Conservation (phyloP, 2,888 invertebrate species). For the Brenthis ino region DNA sequence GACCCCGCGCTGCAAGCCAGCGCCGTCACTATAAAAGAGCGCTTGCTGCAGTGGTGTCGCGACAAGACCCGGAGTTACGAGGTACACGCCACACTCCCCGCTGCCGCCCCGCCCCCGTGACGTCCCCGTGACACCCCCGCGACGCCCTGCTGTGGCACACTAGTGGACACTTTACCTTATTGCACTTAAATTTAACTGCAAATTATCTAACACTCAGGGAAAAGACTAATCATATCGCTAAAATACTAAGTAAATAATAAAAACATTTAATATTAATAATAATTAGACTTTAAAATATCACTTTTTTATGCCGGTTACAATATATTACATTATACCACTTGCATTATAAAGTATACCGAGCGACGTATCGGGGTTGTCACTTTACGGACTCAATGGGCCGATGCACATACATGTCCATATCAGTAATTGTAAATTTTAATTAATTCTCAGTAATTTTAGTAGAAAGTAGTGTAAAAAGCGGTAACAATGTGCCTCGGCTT, state of each 20-base stretch:
- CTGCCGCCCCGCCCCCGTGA: slow-evolving; percentile 42
- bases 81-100: slow-evolving; percentile 83
- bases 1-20: slow-evolving; percentile 94
- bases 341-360: neutral
- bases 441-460: slow-evolving; percentile 3
- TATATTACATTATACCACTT: neutral
- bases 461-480: slow-evolving; percentile 1
- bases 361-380: slow-evolving; percentile 24
- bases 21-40: slow-evolving; percentile 97
- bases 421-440: slow-evolving; percentile 2
- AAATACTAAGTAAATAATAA: neutral
- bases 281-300: neutral
- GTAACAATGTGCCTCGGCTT: slow-evolving; percentile 24
- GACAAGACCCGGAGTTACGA: slow-evolving; percentile 98
- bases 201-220: slow-evolving; percentile 6
- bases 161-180: neutral
- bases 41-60: slow-evolving; percentile 98
- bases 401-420: slow-evolving; percentile 18
- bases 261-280: too few relatives aligned
- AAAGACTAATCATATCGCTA: neutral
- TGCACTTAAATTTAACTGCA: slow-evolving; percentile 1
- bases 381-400: slow-evolving; percentile 10
- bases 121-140: slow-evolving; percentile 43
- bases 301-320: neutral
- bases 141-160: neutral